Evolutionary conservation across 2,113 vertebrate species (phyloP).

Genomic region (Ophiodon elongatus): DNA sequence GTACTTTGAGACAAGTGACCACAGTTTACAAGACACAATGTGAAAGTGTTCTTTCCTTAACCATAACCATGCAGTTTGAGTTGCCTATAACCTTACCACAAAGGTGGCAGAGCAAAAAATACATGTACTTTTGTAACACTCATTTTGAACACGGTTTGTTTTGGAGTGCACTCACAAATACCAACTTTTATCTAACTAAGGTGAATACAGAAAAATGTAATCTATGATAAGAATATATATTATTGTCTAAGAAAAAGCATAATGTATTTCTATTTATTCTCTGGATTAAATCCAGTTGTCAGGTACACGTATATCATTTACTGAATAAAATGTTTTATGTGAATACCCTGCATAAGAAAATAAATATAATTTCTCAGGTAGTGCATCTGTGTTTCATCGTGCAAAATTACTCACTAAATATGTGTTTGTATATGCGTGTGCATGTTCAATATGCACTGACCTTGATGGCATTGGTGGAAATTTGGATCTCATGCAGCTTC

Average conservation of each 20-base stretch:
- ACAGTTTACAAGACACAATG: neutral
- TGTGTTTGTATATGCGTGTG: neutral
- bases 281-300: neutral
- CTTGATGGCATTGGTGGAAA: conserved; percentile 99
- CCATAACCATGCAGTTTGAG: neutral
- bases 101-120: neutral
- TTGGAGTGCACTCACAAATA: neutral
- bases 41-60: neutral
- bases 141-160: neutral
- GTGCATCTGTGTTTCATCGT: neutral
- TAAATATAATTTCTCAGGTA: neutral
- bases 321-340: neutral
- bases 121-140: neutral
- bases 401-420: neutral
- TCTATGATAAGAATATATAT: neutral
- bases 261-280: neutral
- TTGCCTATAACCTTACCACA: neutral
- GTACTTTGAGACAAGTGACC: neutral
- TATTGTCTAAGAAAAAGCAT: neutral
- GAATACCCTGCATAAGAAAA: neutral
- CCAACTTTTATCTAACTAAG: neutral
- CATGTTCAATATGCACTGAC: conserved; percentile 71
- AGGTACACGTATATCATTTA: too few species aligned
- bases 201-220: neutral
- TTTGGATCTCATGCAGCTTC: conserved; percentile 98